These are phyloP conservation scores for Aphelenchoides bicaudatus DNA, from an alignment of 2,888 invertebrate genomes.

Conservation along the genomic window DNA sequence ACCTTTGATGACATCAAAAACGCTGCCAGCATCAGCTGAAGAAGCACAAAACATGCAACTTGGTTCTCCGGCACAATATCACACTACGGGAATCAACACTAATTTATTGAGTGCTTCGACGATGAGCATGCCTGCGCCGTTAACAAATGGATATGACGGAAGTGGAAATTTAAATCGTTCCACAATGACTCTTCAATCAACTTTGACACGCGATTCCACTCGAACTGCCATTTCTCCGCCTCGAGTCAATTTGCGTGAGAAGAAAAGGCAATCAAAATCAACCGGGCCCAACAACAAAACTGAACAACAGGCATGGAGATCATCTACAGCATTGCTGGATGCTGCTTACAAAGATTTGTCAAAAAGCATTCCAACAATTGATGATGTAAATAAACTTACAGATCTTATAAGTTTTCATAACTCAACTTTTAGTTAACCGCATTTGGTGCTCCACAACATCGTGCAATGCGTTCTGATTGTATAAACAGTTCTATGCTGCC, in stretches of 20 bases:
- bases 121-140: background rate
- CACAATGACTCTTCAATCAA: background rate
- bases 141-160: background rate
- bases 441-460: too few species aligned
- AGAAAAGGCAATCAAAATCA: slow-evolving; percentile 27
- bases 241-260: slow-evolving; percentile 31
- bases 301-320: slow-evolving; percentile 52
- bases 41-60: too few species aligned
- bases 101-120: too few species aligned
- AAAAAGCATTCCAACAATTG: slow-evolving; percentile 55
- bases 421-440: too few species aligned
- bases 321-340: slow-evolving; percentile 55
- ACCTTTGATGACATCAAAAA: slow-evolving; percentile 43
- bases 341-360: slow-evolving; percentile 53
- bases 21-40: background rate
- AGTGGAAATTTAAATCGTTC: slow-evolving; percentile 2
- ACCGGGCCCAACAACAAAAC: background rate
- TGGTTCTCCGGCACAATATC: too few species aligned
- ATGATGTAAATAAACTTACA: slow-evolving; percentile 46
- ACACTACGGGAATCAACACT: too few species aligned
- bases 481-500: too few species aligned
- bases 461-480: too few species aligned
- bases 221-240: slow-evolving; percentile 22
- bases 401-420: too few species aligned
- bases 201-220: slow-evolving; percentile 12